A percentile compares a stretch with the other conserved stretches of the same genome.
These are phyloP conservation scores for Thalassophryne amazonica DNA, from an alignment of 2,797 vertebrate genomes.

Conservation along the genomic window DNA sequence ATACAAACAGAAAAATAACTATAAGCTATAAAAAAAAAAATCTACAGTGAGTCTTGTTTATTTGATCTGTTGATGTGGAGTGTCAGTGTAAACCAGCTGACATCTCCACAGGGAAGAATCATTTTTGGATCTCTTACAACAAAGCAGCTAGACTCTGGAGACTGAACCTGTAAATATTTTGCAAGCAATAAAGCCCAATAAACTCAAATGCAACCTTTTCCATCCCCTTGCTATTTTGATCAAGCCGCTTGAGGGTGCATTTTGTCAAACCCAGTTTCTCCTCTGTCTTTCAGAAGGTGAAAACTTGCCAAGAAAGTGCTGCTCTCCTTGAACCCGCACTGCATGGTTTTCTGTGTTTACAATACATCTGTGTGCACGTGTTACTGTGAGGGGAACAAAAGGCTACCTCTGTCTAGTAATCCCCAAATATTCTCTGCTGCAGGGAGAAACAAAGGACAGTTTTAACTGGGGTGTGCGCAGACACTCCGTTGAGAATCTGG, in stretches of 20 bases:
- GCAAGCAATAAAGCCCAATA: background rate
- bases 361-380: constrained; percentile 6
- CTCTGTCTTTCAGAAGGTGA: constrained; percentile 1
- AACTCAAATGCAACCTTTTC: background rate
- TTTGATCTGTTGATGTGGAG: constrained; percentile 30
- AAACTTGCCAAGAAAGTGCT: background rate
- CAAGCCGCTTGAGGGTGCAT: background rate
- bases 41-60: constrained; percentile 19
- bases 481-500: constrained; percentile 86
- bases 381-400: constrained; percentile 27
- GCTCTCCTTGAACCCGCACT: constrained; percentile 26
- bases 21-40: no score
- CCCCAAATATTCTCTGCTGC: constrained; percentile 54
- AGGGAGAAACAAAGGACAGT: constrained; percentile 97
- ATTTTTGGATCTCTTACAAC: constrained; percentile 4
- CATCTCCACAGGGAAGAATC: constrained; percentile 12
- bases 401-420: no score
- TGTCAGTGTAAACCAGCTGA: constrained; percentile 25
- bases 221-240: background rate
- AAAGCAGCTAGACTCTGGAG: background rate
- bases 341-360: constrained; percentile 35
- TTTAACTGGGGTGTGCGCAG: constrained; percentile 98
- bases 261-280: background rate
- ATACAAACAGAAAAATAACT: no score
- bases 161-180: constrained; percentile 25